These are phyloP conservation scores for Watsonalla cultraria DNA, from an alignment of 2,888 invertebrate species.

Conservation along the genomic window DNA sequence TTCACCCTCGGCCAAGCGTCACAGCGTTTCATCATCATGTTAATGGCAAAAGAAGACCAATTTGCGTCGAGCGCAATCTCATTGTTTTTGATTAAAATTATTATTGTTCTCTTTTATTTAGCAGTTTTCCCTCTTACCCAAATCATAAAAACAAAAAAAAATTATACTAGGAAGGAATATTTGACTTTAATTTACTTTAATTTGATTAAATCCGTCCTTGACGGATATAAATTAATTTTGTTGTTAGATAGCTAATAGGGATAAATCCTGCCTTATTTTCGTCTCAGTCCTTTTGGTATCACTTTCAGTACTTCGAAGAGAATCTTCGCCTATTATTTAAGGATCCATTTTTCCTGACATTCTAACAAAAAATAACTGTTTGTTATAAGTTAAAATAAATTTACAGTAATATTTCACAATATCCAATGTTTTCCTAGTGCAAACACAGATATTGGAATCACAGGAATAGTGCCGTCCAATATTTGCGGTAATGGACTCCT, in stretches of 20 bases:
- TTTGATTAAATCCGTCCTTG: conserved; percentile 28
- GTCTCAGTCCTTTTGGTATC: no score
- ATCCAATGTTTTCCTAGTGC: conserved; percentile 6
- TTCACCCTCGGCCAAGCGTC: conserved; percentile 39
- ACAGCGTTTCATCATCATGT: conserved; percentile 54
- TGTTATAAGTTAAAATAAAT: no score
- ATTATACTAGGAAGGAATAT: conserved; percentile 23
- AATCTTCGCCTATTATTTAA: no score
- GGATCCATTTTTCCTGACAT: no score
- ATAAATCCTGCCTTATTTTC: conserved; percentile 9
- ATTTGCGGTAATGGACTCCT: conserved; percentile 58
- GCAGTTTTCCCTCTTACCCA: conserved; percentile 14
- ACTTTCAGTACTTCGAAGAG: no score
- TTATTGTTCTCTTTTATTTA: conserved; percentile 58
- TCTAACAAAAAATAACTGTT: no score
- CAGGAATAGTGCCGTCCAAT: conserved; percentile 54
- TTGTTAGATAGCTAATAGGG: conserved; percentile 18
- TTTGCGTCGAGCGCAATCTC: conserved; percentile 64
- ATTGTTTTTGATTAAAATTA: conserved; percentile 75
- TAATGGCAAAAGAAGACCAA: conserved; percentile 63
- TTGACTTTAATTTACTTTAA: conserved; percentile 16
- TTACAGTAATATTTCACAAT: no score
- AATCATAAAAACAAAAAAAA: conserved; percentile 24
- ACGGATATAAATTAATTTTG: conserved; percentile 32
- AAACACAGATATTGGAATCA: conserved; percentile 34